Evolutionary conservation across 1,140 invertebrate genomes (phyloP), one percentile per base, ranked within the genome.

Genomic region (Andrena cerasifolii): DNA sequence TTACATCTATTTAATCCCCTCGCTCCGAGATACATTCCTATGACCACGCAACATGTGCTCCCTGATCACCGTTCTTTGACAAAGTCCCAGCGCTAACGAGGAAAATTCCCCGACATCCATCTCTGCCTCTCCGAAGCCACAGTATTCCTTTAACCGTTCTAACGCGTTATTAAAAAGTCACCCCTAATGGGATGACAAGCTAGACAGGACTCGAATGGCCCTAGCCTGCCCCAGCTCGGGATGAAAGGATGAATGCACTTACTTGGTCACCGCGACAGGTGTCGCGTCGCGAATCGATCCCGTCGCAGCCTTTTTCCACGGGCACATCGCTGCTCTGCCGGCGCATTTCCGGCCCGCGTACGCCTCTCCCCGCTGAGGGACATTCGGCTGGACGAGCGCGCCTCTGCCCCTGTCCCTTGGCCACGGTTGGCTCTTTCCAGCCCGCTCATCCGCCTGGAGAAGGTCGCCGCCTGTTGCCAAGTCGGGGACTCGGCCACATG

Each of bases 281-380:
- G 85, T 70, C 65, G 72, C 83, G 62, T 77, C 73, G 81, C 82
- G 78, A 84, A 84, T 84, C 83, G 82, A 79, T 63, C 72, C 71
- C 76, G 72, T 67, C 78, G 59, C 31, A 40, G 49, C 61, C 24
- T 78, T 84, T 74, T 81, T 81, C 80, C 36, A 51, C 33, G 36
- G 45, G 36, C 79, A 75, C 73, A 70, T 78, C 78, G 36, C 83
- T 85, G 66, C 72, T 71, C 40, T 67, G 53, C 72, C 40, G 6
- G 33, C 40, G 43, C 40, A 45, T 79, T 85, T 82, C 72, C 84
- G 79, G 61, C 68, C 31, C 24, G 26, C 8, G 16, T 4, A 40
- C 51, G 43, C 16, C 4, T 4, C 24, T 43, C 16, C 49, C 58
- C 40, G 43, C 78, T 65, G 65, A 47, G 54, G 45, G 28, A 33